phyloP scores from a whole-genome alignment of 2,113 vertebrate species.

The Riparia riparia region DNA sequence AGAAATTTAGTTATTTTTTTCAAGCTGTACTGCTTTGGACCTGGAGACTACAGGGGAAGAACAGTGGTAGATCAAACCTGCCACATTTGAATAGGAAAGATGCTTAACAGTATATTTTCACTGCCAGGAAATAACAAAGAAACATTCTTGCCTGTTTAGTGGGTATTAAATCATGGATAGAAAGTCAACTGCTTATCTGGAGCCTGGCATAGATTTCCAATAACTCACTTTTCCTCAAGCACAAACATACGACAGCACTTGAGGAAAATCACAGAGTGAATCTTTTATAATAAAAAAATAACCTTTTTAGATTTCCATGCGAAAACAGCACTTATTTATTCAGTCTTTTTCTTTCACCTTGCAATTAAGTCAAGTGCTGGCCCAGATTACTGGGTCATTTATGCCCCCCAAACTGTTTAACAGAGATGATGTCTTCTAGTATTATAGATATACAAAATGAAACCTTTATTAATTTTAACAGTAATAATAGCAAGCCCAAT shows the following conservation, averaged over 20 bases:
- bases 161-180: conserved; percentile 45
- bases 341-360: not conserved
- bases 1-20: not conserved
- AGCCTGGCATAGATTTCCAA: conserved; percentile 61
- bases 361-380: conserved; percentile 5
- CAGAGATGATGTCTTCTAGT: not conserved
- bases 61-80: conserved; percentile 43
- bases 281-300: not conserved
- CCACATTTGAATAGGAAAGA: conserved; percentile 39
- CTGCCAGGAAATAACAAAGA: conserved; percentile 63
- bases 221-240: conserved; percentile 30
- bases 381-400: not conserved
- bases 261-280: conserved; percentile 12
- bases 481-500: not conserved
- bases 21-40: conserved; percentile 7
- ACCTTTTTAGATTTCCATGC: not conserved
- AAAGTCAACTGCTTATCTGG: conserved; percentile 61
- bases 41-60: conserved; percentile 2
- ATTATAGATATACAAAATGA: not conserved
- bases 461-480: conserved; percentile 8
- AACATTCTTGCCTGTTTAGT: conserved; percentile 64
- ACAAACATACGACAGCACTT: not conserved
- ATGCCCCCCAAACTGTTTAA: not conserved
- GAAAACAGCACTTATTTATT: conserved; percentile 4
- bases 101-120: conserved; percentile 52